These are phyloP conservation scores for Rhopilema esculentum DNA, from an alignment of 30 jellyfish, hydroid and myxozoan species.

Conservation along the genomic window DNA sequence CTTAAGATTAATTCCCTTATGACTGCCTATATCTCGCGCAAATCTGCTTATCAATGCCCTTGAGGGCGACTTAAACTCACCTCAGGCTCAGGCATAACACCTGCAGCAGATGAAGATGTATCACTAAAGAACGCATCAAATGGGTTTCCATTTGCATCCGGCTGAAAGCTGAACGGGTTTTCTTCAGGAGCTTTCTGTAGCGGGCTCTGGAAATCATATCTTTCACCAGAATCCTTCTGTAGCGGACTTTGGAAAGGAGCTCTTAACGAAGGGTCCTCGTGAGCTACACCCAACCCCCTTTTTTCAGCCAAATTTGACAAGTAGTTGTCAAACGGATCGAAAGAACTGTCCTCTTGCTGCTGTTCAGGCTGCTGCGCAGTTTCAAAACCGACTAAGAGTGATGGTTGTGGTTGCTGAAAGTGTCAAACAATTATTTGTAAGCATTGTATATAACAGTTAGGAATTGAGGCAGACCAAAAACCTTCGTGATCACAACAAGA, in stretches of 20 bases:
- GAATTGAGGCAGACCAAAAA: neutral
- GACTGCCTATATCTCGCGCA: no score
- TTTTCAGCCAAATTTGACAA: conserved; percentile 38
- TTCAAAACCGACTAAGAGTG: conserved; percentile 41
- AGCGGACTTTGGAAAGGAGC: conserved; percentile 69
- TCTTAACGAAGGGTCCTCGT: conserved; percentile 16
- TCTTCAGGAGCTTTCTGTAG: conserved; percentile 52
- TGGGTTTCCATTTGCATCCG: conserved; percentile 26
- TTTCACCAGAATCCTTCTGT: conserved; percentile 51
- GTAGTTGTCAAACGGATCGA: conserved; percentile 62
- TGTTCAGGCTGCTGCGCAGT: conserved; percentile 6
- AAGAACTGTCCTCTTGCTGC: neutral
- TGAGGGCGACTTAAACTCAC: neutral
- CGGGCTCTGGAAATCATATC: conserved; percentile 66
- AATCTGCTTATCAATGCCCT: no score
- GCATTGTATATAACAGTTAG: neutral
- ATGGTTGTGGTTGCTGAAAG: conserved; percentile 45
- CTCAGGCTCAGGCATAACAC: neutral
- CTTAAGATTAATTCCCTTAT: no score
- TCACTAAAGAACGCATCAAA: conserved; percentile 36
- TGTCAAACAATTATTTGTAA: neutral
- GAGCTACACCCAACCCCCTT: conserved; percentile 42
- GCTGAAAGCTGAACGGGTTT: conserved; percentile 28
- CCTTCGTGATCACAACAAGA: neutral
- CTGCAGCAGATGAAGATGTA: conserved; percentile 6